Base-by-base conservation (phyloP, 2,888 invertebrate species). In the Taphrorychus bicolor region DNA sequence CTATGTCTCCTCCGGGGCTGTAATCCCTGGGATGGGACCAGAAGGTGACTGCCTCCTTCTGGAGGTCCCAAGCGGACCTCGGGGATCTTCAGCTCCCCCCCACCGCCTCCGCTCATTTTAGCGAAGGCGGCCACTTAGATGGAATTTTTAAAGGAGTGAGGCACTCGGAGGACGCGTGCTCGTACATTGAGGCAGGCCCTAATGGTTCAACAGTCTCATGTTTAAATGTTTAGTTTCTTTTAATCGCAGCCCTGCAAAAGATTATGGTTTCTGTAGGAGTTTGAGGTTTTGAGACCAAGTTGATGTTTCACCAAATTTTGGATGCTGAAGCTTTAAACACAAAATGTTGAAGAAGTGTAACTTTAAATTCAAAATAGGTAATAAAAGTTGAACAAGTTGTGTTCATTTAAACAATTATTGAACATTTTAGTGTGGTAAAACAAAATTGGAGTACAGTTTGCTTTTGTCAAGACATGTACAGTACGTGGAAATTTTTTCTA, bases 1-100 rank as follows among this genome's bases (percentile, higher is more conserved):
- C 91, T 91, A 81, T 91, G 91, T 72, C 91, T 83, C 59, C 91
- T 85, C 63, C 89, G 83, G 18, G 89, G 88, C 74, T 83, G 86
- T 73, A 78, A 81, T 1, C 40, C 51, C 71, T 82, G 83, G 73
- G 80, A 80, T n/a, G 85, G 85, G 61, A 82, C 81, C 66, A 82
- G 75, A 64, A 81, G 76, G 65, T 80, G 81, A 73, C 78, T 79
- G 19, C 81, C 81, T 61, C 81, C 81, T 70, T 79, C 81, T 69
- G 87, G 86, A 54, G 87, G 86, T 78, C 89, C 87, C 80, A 90
- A 81, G 81, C 90, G 86, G 79, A 90, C 80, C 85, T 90, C 90
- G 74, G 90, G 90, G 72, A 90, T 88, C 74, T 88, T 86, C 73
- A 90, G 84, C 78, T 82, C 84, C 81, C 85, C 84, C 81, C 85